Evolutionary conservation across 2,888 invertebrate genomes (phyloP), one percentile per base, ranked within the genome.

Genomic region (Ypsolopha sequella): DNA sequence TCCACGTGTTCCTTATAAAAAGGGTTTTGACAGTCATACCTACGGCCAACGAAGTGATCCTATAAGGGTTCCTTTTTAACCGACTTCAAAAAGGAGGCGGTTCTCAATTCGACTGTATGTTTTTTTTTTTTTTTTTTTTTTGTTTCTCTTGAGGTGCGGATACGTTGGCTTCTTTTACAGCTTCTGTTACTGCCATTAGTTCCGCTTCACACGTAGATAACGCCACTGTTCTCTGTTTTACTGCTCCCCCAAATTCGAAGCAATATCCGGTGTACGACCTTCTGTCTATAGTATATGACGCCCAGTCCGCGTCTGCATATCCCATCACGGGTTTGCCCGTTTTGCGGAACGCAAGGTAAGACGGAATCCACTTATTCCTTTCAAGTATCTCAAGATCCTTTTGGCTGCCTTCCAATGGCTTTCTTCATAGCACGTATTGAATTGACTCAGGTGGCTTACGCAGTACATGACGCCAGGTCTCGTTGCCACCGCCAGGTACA

Each of bases 401-500:
- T 49, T 49, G 3, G 49, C 49, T 7, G 33, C 36, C 33, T 49
- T 39, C 8, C 8, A 49, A 41, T 49, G 49, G 8, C 24, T 33
- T 24, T 49, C 49, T 14, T 13, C 39, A 41, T 41, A 41, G 7
- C 41, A 41, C 8, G 53, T 43, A 36, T 54, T 53, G 48, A 50
- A 56, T 10, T 53, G 53, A 51, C 51, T 52, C 13, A 54, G n/a
- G 36, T 53, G 51, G 14, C 53, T 52, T 8, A 52, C 39, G 11
- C 48, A 43, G 48, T 50, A 52, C 10, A 48, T 52, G n/a, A 55
- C 51, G 39, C 55, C 55, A 41, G 56, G 56, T 24, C 53, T 44
- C 7, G 56, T 50, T 11, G 48, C 36, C 9, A 55, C 55, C 6
- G 56, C 49, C 36, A 56, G 44, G 38, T 54, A 56, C 53, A 55